Evolutionary conservation across 1,140 invertebrate genomes (phyloP).

Genomic region (Bemisia tabaci): DNA sequence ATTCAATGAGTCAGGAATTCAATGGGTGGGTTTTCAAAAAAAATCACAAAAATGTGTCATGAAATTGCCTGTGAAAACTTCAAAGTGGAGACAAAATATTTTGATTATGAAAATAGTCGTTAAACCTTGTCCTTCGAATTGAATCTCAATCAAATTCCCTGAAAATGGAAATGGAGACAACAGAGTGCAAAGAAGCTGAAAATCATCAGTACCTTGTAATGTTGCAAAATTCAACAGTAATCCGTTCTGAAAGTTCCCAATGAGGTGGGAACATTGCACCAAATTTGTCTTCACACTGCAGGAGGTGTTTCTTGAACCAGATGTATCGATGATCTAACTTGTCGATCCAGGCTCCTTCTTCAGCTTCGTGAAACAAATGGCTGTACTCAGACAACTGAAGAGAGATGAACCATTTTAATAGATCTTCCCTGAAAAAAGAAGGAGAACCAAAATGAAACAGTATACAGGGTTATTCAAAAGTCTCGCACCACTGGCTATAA

Average conservation of each 20-base stretch:
- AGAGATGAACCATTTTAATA: constrained; percentile 85
- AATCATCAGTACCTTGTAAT: constrained; percentile 48
- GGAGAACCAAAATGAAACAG: constrained; percentile 1
- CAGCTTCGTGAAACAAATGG: constrained; percentile 86
- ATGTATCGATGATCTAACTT: constrained; percentile 89
- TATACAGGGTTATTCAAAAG: too few species aligned
- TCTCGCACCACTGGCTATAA: too few species aligned
- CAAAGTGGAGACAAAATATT: too few species aligned
- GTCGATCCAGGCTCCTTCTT: constrained; percentile 92
- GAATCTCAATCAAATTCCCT: too few species aligned
- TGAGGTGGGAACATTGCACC: constrained; percentile 76
- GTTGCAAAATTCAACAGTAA: constrained; percentile 84
- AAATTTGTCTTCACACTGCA: constrained; percentile 90
- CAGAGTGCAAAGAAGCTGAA: too few species aligned
- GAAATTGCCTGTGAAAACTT: too few species aligned
- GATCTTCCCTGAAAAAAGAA: constrained; percentile 40
- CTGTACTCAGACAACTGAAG: constrained; percentile 81
- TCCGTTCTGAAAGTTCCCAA: constrained; percentile 91
- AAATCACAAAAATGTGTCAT: too few species aligned
- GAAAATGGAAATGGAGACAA: too few species aligned
- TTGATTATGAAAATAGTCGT: too few species aligned
- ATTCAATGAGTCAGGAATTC: too few species aligned
- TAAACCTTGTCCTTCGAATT: too few species aligned
- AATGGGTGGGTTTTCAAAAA: too few species aligned
- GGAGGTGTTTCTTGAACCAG: constrained; percentile 94